phyloP scores from a whole-genome alignment of 2,113 vertebrate species.

The Bombycilla garrulus region DNA sequence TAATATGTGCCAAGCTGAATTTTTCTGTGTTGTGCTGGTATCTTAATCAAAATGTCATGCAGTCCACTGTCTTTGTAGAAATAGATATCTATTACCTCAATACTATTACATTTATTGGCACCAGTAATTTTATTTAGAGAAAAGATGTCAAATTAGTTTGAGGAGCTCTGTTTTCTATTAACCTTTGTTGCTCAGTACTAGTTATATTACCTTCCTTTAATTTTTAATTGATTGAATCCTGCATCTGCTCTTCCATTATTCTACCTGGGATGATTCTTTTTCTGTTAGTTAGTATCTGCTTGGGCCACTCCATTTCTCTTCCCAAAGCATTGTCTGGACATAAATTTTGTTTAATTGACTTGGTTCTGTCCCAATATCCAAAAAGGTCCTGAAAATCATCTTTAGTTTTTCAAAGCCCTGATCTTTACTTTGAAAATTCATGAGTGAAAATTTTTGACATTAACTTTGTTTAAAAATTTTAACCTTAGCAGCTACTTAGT shows the following conservation, averaged over 20 bases:
- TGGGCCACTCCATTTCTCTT: background rate
- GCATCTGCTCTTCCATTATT: background rate
- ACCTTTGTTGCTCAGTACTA: conserved; percentile 18
- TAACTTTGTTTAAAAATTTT: background rate
- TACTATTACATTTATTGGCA: conserved; percentile 47
- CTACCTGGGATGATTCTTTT: background rate
- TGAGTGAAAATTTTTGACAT: background rate
- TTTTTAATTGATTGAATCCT: conserved; percentile 41
- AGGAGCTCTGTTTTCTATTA: conserved; percentile 63
- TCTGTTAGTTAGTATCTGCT: background rate
- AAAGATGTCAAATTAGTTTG: conserved; percentile 57
- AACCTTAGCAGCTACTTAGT: background rate
- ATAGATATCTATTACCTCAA: conserved; percentile 16
- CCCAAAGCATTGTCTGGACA: background rate
- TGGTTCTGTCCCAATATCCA: background rate
- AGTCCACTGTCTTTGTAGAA: background rate
- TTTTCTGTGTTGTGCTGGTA: background rate
- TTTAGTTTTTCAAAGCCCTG: background rate
- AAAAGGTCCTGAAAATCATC: background rate
- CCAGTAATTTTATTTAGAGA: conserved; percentile 55
- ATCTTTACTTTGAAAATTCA: background rate
- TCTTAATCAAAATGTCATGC: conserved; percentile 12
- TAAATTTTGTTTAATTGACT: background rate
- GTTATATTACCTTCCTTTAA: conserved; percentile 43
- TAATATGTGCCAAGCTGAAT: background rate